Base-by-base conservation (phyloP, 2,113 vertebrate genomes). In the Antigone vipio region DNA sequence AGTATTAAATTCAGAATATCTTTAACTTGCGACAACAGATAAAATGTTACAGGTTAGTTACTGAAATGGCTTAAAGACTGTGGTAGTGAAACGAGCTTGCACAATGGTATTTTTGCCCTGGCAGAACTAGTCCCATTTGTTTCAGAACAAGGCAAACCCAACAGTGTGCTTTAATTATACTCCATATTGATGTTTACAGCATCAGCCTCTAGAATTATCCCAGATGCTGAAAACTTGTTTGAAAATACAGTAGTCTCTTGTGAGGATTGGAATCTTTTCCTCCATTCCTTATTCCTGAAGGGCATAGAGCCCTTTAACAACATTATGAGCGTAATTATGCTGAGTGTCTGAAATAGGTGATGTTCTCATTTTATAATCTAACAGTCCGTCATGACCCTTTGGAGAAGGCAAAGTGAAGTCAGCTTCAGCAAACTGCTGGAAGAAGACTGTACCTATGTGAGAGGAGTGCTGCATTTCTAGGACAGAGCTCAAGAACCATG, bases 251-350 rank as follows among this genome's bases (percentile, higher is more conserved):
- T 21, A n/a, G 26, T 35, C 5, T 83, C 22, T 45, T 76, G 12
- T 52, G 38, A 80, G 24, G 27, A 79, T 85, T 85, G 79, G 32
- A 66, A 1, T 76, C 44, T 75, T 71, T 53, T 45, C 42, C 24
- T 58, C 45, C 42, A 9, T 84, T 89, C 29, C 27, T 15, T 10
- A 60, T 47, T 40, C 27, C 38, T 53, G 71, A 92, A 90, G 82
- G 71, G 11, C 50, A 7, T 11, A 73, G 45, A 90, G 34, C 49
- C 53, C 30, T 93, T 73, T 53, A 69, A 38, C 64, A 81, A 8
- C 11, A 15, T 40, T 34, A 19, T 49, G 13, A 77, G 35, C 1
- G 1, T 0, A 0, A 52, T 85, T 69, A 34, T 23, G 34, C 71
- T 80, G 64, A 86, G 20, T 68, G 21, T 71, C 80, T 77, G 73